Evolutionary conservation across 2,113 vertebrate genomes (phyloP), one percentile per base, ranked within the genome.

Genomic region (Manacus vitellinus): DNA sequence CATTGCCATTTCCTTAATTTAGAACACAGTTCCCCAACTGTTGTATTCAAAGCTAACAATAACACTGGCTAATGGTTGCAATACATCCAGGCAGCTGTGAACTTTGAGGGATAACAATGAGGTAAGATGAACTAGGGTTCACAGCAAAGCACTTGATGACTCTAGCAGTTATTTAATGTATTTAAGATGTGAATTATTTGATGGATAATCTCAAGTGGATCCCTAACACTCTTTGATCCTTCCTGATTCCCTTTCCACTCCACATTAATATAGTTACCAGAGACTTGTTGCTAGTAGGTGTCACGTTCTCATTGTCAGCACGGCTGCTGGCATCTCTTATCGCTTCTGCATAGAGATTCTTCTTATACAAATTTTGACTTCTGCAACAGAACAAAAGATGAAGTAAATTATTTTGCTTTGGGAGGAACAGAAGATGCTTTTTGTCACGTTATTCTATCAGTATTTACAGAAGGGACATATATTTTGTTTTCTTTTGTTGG

Each of bases 261-360:
- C 91, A 84, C 76, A 89, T 92, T 94, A 95, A 95, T 91, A 61
- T 61, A 89, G 81, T 98, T 98, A 99, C 99, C 99, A 56, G 98
- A 78, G 98, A 97, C 43, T 97, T 86, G 37, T 92, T 97, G 90
- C 96, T 84, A 4, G 97, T 94, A 66, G 94, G 95, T 63, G 81
- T 95, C 88, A 95, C 95, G 4, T 95, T 97, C 91, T 97, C 82
- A 18, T 67, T 97, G 71, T 97, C 96, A 62, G 97, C 93, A 0
- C 49, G 93, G 78, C 73, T 98, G 90, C 85, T 97, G 65, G 44
- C 88, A 14, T 98, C 96, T 94, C 98, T 95, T 75, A 97, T 92
- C 2, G 97, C 95, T 72, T 98, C 98, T 89, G 94, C 98, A 5
- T 96, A 97, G 3, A 96, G 94, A 35, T 94, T 97, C 83, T 98